These are phyloP conservation scores for Pedetes capensis DNA, from an alignment of 2,113 vertebrate species.

Conservation along the genomic window DNA sequence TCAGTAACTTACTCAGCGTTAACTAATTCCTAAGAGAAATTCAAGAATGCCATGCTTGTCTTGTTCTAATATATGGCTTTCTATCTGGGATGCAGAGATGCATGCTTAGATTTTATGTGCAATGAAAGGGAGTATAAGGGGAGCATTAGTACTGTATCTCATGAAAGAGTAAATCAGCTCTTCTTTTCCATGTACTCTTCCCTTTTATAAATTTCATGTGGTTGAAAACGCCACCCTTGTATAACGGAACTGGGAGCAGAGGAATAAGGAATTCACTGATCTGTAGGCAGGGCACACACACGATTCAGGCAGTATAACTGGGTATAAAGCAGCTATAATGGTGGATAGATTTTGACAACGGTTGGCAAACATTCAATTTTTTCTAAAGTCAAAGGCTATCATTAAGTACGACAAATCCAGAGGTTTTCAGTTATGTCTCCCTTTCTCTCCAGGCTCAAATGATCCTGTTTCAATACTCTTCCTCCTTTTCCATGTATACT, in stretches of 20 bases:
- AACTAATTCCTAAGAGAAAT: background rate
- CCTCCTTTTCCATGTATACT: background rate
- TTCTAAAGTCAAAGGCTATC: background rate
- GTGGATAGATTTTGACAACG: background rate
- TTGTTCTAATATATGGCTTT: background rate
- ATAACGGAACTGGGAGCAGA: background rate
- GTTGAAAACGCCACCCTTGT: background rate
- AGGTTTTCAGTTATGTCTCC: background rate
- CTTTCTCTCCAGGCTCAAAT: background rate
- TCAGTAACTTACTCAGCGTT: background rate
- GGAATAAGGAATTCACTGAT: background rate
- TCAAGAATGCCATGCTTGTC: background rate
- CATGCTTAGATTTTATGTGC: background rate
- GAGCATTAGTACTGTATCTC: background rate
- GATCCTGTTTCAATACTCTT: background rate
- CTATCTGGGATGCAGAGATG: background rate
- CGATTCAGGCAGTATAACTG: background rate
- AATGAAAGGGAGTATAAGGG: background rate
- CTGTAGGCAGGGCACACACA: rapidly evolving
- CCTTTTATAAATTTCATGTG: background rate
- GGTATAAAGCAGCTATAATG: background rate
- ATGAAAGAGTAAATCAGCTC: background rate
- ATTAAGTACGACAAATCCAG: background rate
- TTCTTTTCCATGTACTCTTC: background rate
- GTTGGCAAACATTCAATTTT: background rate